Evolutionary conservation across 2,888 invertebrate genomes (phyloP).

Genomic region (Campoletis raptor): DNA sequence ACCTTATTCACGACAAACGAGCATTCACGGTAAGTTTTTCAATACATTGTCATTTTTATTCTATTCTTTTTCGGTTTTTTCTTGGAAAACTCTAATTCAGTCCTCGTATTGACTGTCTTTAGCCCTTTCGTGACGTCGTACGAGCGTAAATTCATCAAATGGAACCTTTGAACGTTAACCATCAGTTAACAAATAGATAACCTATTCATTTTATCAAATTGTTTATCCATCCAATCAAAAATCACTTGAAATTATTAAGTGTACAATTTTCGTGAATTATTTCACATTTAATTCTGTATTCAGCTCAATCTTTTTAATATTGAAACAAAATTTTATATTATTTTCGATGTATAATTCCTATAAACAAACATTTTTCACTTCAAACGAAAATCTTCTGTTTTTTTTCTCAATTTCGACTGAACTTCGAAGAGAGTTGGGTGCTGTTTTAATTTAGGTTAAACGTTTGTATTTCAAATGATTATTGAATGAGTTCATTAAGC

Average conservation of each 20-base stretch:
- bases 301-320: too few species aligned
- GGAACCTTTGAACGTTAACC: background rate
- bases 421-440: background rate
- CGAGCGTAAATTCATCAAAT: background rate
- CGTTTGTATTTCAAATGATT: background rate
- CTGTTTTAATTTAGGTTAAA: background rate
- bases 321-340: too few species aligned
- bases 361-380: background rate
- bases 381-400: background rate
- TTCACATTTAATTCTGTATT: too few species aligned
- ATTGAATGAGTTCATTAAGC: background rate
- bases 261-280: too few species aligned
- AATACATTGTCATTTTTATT: background rate
- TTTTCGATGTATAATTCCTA: background rate
- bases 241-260: too few species aligned
- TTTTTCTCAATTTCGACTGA: background rate
- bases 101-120: constrained; percentile 9
- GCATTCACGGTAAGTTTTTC: constrained; percentile 79
- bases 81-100: background rate
- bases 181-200: background rate
- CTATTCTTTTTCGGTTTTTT: background rate
- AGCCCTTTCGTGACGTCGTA: background rate
- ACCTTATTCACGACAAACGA: constrained; percentile 81
- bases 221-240: background rate
- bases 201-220: background rate